Evolutionary conservation across 1,140 invertebrate species (phyloP), one percentile per base, ranked within the genome.

Genomic region (Prorops nasuta): DNA sequence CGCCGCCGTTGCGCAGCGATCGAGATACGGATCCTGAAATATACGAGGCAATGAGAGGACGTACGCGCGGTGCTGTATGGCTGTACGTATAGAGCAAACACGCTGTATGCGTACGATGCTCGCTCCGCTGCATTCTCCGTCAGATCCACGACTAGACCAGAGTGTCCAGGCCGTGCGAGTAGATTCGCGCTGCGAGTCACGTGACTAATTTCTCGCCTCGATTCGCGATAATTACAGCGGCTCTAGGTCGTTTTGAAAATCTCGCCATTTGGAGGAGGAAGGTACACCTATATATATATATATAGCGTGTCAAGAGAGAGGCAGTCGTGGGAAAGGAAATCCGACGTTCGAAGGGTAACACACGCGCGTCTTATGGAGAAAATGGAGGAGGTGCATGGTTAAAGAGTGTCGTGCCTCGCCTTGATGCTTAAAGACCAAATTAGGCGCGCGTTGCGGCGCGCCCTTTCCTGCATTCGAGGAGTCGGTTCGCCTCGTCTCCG

Each of bases 401-500:
- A n/a, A 17, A n/a, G 14, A 28, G 38, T 41, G 41, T 39, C 21
- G 58, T 49, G 71, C 67, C 72, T 71, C 74, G 63, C 72, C 71
- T 76, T 68, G 69, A 72, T 72, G 67, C 72, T 67, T 49, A 67
- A 73, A 64, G 4, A 60, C 65, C 64, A 70, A 76, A 76, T 74
- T 74, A 72, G 72, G 55, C 60, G 56, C 56, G 42, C 34, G 51
- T 28, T 10, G 4, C 24, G 72, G 68, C 74, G 71, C 74, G 58
- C 74, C 74, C 66, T 76, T 77, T 76, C 75, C 75, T 77, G 75
- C 72, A 74, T 74, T 72, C 70, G 73, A 74, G 54, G 64, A 74
- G 69, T 69, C 24, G 24, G 10, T n/a, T n/a, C 38, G 39, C 36
- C 48, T 45, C 22, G 18, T 42, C 36, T 53, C 42, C 54, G 40